Percentiles rank a stretch among this genome's conserved stretches.
Conservation (phyloP, 1,140 invertebrate genomes). For the Ceratina australensis region DNA sequence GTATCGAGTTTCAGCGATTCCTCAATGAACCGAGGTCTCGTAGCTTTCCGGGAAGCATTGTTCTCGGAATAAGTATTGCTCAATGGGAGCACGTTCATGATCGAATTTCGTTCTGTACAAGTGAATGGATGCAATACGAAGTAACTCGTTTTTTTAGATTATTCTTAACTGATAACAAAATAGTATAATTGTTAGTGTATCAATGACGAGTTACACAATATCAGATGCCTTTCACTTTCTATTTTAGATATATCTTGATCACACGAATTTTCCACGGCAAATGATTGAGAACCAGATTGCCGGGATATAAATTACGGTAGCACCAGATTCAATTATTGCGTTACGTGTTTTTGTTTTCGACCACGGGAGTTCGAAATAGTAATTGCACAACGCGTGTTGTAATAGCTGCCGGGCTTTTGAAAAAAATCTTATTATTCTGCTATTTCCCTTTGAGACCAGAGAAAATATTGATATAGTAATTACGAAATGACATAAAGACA, state of each 20-base stretch:
- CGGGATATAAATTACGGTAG: neutral
- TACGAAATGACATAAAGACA: neutral
- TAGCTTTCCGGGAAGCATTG: neutral
- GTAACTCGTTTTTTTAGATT: too few species aligned
- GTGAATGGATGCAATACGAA: neutral
- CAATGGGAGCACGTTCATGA: neutral
- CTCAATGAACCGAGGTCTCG: conserved; percentile 11
- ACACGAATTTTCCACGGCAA: neutral
- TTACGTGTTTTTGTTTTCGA: conserved; percentile 1
- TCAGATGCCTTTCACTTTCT: conserved; percentile 26
- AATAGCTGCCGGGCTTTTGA: neutral
- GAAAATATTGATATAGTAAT: neutral
- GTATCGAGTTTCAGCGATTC: conserved; percentile 7
- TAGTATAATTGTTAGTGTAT: conserved; percentile 21
- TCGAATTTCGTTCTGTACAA: neutral
- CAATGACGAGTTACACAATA: neutral
- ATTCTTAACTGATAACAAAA: too few species aligned
- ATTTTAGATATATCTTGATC: conserved; percentile 27
- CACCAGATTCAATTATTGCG: conserved; percentile 2
- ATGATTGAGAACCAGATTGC: neutral
- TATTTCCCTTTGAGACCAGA: neutral
- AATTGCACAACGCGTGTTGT: neutral
- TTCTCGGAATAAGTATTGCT: neutral
- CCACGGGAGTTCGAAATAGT: neutral
- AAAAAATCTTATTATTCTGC: neutral